A percentile compares a stretch with the other conserved stretches of the same genome.
Conservation (phyloP, 2,888 invertebrate genomes). For the Aradus depressus region DNA sequence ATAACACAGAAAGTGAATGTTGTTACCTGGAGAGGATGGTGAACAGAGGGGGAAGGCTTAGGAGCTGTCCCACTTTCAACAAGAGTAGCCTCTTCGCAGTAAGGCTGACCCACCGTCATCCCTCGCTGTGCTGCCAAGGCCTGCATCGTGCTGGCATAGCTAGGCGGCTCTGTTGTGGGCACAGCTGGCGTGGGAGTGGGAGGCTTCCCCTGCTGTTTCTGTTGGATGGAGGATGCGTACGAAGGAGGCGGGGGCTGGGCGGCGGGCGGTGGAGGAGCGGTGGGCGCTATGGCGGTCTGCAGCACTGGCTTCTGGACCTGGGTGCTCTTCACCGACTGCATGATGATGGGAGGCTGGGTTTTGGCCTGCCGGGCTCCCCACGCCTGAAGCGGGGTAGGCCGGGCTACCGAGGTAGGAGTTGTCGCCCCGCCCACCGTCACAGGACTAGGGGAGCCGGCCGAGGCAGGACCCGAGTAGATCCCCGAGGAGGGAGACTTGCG, state of each 20-base stretch:
- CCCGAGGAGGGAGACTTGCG: conserved; percentile 78
- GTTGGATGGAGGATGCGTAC: conserved; percentile 68
- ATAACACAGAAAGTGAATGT: conserved; percentile 30
- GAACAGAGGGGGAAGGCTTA: conserved; percentile 24
- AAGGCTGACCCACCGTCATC: conserved; percentile 35
- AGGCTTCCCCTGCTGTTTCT: conserved; percentile 58
- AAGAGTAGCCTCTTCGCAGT: conserved; percentile 37
- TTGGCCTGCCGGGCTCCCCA: conserved; percentile 80
- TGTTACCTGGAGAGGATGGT: conserved; percentile 25
- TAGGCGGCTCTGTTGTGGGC: conserved; percentile 79
- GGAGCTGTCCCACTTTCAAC: conserved; percentile 27
- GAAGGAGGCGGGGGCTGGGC: too few relatives aligned
- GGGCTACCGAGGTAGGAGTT: conserved; percentile 49
- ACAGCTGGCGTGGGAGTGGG: conserved; percentile 45
- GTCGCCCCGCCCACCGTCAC: conserved; percentile 57
- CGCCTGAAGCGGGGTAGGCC: conserved; percentile 71
- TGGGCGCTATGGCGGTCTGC: conserved; percentile 84
- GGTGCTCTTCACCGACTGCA: conserved; percentile 93
- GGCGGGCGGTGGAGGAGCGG: conserved; percentile 39
- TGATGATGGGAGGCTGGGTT: conserved; percentile 86
- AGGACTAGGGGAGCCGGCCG: conserved; percentile 74
- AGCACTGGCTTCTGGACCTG: conserved; percentile 90
- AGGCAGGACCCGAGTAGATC: conserved; percentile 57
- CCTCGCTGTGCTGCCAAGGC: conserved; percentile 60
- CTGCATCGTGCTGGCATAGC: conserved; percentile 81